Conservation (phyloP, 1,140 invertebrate species). For the Bacillus rossius region DNA sequence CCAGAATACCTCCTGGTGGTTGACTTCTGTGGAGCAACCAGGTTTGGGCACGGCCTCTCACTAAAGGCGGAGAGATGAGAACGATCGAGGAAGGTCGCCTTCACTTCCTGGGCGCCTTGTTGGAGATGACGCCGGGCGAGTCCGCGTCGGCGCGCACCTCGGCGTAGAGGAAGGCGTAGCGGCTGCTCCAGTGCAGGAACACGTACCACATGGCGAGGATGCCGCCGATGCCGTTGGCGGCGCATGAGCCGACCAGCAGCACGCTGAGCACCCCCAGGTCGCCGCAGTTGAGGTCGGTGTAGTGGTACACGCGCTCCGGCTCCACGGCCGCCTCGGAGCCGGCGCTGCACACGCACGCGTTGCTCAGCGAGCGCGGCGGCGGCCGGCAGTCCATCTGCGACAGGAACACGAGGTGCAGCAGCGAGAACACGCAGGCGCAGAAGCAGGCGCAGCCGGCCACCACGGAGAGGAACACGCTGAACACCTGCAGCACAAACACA, state of each 20-base stretch:
- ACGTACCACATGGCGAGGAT: constrained; percentile 43
- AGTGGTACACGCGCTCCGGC: constrained; percentile 29
- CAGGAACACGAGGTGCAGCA: constrained; percentile 43
- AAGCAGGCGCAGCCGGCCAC: constrained; percentile 40
- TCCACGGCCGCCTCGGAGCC: neutral
- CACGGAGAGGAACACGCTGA: constrained; percentile 41
- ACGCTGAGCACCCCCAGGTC: constrained; percentile 43
- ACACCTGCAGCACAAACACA: constrained; percentile 29
- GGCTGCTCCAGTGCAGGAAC: constrained; percentile 45
- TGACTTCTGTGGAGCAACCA: too few relatives aligned
- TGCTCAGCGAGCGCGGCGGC: constrained; percentile 34
- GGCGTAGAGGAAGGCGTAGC: constrained; percentile 41
- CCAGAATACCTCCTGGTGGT: too few relatives aligned
- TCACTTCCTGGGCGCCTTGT: constrained; percentile 6
- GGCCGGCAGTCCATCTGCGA: constrained; percentile 42
- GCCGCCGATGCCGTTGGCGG: constrained; percentile 41
- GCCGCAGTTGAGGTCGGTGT: constrained; percentile 45
- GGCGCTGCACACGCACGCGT: constrained; percentile 37
- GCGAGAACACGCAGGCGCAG: constrained; percentile 41
- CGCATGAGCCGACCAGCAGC: constrained; percentile 42
- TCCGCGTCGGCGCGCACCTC: constrained; percentile 39
- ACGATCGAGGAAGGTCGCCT: too few relatives aligned
- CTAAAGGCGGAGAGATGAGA: too few relatives aligned
- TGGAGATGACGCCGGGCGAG: constrained; percentile 28
- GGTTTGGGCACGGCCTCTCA: too few relatives aligned